Evolutionary conservation across 2,888 invertebrate species (phyloP).

Genomic region (Phania funesta): DNA sequence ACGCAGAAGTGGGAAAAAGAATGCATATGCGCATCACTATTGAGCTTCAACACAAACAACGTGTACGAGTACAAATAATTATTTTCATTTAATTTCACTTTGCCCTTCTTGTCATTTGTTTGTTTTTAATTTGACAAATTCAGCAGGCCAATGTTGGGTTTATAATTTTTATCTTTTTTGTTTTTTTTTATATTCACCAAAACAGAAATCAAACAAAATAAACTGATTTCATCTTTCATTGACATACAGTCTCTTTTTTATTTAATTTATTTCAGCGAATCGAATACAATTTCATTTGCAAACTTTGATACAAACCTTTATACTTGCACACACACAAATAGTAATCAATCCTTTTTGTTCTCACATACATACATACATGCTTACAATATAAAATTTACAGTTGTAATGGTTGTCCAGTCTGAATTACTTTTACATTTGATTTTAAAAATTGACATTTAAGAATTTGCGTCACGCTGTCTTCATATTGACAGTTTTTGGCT

Average conservation of each 20-base stretch:
- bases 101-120: constrained; percentile 33
- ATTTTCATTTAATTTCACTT: background rate
- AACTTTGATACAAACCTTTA: background rate
- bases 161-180: background rate
- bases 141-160: constrained; percentile 47
- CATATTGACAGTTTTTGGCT: constrained; percentile 33
- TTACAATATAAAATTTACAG: background rate
- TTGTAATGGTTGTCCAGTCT: background rate
- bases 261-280: constrained; percentile 29
- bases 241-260: constrained; percentile 21
- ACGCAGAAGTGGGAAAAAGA: background rate
- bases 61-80: background rate
- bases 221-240: constrained; percentile 49
- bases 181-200: constrained; percentile 9
- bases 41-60: background rate
- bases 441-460: constrained; percentile 26
- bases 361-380: background rate
- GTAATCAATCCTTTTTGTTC: background rate
- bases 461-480: constrained; percentile 13
- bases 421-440: constrained; percentile 1
- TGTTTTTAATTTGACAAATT: constrained; percentile 58
- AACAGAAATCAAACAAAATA: constrained; percentile 34
- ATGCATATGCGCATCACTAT: background rate
- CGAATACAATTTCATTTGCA: constrained; percentile 22
- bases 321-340: background rate